A percentile compares a stretch with the other conserved stretches of the same genome.
Conservation (phyloP, 1,140 invertebrate species). For the Parapsyche elsis region DNA sequence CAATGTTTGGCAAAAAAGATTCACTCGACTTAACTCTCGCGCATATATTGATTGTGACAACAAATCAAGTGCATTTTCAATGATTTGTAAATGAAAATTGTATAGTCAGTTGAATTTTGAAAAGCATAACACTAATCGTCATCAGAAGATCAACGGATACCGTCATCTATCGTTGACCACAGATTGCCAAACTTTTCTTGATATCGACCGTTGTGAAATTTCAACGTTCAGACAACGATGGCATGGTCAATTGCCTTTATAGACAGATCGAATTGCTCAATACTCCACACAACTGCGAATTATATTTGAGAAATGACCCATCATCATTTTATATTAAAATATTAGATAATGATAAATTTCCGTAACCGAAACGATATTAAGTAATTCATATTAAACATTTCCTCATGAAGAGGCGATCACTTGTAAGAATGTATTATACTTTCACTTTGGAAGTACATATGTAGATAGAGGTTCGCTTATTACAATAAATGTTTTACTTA, state of each 20-base stretch:
- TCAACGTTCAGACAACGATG: not conserved
- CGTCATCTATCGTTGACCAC: constrained; percentile 5
- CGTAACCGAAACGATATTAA: not conserved
- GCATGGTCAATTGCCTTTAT: constrained; percentile 18
- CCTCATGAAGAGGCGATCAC: not conserved
- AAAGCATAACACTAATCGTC: too few relatives aligned
- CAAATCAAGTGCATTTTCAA: too few relatives aligned
- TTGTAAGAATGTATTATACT: not conserved
- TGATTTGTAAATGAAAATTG: too few relatives aligned
- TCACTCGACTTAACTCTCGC: too few relatives aligned
- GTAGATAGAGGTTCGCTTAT: too few relatives aligned
- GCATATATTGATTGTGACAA: too few relatives aligned
- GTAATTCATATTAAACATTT: not conserved
- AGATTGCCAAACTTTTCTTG: constrained; percentile 28
- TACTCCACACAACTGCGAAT: not conserved
- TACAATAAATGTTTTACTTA: too few relatives aligned
- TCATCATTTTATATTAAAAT: constrained; percentile 17
- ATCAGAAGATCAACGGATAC: not conserved
- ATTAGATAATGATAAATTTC: not conserved
- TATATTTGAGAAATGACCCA: constrained; percentile 6
- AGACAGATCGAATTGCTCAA: constrained; percentile 20
- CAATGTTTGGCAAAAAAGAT: too few relatives aligned
- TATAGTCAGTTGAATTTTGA: too few relatives aligned
- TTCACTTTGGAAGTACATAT: not conserved
- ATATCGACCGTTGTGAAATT: constrained; percentile 14